Base-by-base conservation (phyloP, 2,888 invertebrate species). In the Formica aserva region DNA sequence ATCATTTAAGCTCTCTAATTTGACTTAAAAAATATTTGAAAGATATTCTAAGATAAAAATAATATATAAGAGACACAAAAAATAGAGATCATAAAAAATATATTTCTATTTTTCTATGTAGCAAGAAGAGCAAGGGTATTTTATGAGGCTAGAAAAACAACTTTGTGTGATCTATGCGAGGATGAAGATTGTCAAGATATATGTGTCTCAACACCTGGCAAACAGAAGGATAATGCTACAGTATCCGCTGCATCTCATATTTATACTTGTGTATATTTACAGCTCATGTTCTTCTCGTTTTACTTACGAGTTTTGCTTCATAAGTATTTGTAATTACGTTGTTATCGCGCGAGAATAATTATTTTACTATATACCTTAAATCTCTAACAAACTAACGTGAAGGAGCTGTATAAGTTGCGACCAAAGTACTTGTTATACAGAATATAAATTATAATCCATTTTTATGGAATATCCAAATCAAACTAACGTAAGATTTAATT, bases 161-260 rank as follows among this genome's bases (percentile, higher is more conserved):
- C 97, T 1, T 95, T 97, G 26, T 98, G 98, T 94, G 98, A 98
- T 95, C 97, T 98, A 92, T 98, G 98, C 93, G 97, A 98, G 91
- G 96, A 96, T 62, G 96, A 96, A 83, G 96, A 96, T 89, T 96
- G 96, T 88, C 95, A 95, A 55, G 94, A 95, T 89, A 94, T 95
- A 3, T 96, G 96, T 90, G 92, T 94, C 41, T 93, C 93, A 32
- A 93, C 94, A 82, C 91, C 94, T 3, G 94, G 94, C 55, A 93
- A 90, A 85, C 89, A 86, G 63, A 89, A 91, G 63, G 84, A 89
- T 55, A 71, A 77, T 29, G 62, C 45, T n/a, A 60, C 82, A n/a
- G 67, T 41, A 45, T 88, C 91, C 5, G 69, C 83, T 26, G 86
- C 89, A 9, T 83, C 87, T 13, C 45, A 81, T 35, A 35, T 72